Conservation (phyloP, 2,113 vertebrate genomes). For the Alligator sinensis region DNA sequence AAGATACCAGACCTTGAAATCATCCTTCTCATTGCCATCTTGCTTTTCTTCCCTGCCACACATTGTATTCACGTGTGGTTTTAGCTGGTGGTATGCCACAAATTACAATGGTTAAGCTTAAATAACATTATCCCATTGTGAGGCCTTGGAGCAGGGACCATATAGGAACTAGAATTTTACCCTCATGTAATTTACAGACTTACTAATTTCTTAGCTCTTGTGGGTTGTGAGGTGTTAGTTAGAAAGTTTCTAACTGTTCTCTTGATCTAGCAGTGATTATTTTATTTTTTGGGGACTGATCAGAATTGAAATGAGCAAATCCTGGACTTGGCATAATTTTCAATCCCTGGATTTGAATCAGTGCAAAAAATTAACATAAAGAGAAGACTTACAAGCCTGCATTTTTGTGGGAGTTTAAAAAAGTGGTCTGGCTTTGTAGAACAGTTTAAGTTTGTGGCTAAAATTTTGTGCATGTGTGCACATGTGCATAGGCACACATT, state of each 20-base stretch:
- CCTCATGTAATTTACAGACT: background rate
- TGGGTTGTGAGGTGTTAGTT: background rate
- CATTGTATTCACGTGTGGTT: background rate
- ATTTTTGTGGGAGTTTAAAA: background rate
- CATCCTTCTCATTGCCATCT: background rate
- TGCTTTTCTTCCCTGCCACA: background rate
- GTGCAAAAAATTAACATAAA: background rate
- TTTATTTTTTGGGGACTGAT: background rate
- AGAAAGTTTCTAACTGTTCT: background rate
- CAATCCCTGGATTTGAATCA: background rate
- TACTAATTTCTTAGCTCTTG: background rate
- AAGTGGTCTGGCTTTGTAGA: background rate
- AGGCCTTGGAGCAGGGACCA: background rate
- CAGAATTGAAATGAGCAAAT: slow-evolving; percentile 19
- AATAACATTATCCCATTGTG: background rate
- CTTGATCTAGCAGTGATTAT: background rate
- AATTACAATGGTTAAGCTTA: background rate
- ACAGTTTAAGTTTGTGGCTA: background rate
- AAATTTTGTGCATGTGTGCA: background rate
- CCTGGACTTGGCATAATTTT: rapidly evolving
- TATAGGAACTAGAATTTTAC: background rate
- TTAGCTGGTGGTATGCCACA: background rate
- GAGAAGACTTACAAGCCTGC: background rate
- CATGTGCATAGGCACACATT: background rate
- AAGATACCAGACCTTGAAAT: background rate